Evolutionary conservation across 2,797 vertebrate species (phyloP), one percentile per base, ranked within the genome.

Genomic region (Centroberyx gerrardi): DNA sequence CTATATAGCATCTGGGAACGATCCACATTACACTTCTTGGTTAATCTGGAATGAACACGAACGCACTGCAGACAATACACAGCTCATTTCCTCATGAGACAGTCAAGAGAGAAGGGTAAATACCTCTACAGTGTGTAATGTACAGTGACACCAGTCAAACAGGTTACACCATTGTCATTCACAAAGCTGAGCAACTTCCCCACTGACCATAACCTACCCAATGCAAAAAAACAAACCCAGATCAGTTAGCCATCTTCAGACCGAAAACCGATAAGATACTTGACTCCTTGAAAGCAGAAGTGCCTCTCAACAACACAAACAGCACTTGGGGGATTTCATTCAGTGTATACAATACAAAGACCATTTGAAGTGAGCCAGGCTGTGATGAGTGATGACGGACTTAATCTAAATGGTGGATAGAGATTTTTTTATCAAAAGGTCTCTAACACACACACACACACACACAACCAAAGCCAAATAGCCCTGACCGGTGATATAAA

Each of bases 271-370:
- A 18, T 15, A 22, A 51, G 44, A 76, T 54, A 36, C 31, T 22
- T 68, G 12, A 33, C 17, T 33, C 29, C 4, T 9, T 60, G 31
- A 52, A 51, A 52, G 38, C 67, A 49, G n/a, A 9, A 28, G 8
- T 10, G 10, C 15, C 62, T 68, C 49, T 72, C 22, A 18, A 48
- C 58, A 52, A 61, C 58, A 78, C 81, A 75, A 83, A 81, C 82
- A 78, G 59, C 42, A 72, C 56, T 60, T 55, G 17, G 3, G 42
- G 79, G 70, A 18, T 74, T 64, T 62, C 72, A 65, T 13, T 72
- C 13, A 29, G 28, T 31, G 59, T 65, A 74, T 9, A 76, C 59
- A 80, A 29, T 1, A 14, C 44, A 59, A 72, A 81, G 33, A 5
- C 4, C 59, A 36, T 54, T 75, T 63, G 1, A 60, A 66, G 62